Conservation (phyloP, 2,113 vertebrate genomes). For the Callocephalon fimbriatum region DNA sequence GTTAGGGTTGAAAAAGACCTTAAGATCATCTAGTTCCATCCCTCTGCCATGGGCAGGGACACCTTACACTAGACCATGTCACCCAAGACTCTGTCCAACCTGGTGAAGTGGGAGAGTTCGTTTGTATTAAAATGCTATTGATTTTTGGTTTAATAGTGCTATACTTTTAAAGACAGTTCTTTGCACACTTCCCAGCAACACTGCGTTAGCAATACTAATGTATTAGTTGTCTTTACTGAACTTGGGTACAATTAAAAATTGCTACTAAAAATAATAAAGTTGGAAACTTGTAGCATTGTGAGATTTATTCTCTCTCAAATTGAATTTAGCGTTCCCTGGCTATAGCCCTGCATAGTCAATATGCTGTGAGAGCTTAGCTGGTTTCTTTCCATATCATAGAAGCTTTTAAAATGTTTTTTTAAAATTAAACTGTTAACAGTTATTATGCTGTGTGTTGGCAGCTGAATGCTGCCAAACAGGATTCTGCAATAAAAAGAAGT, state of each 20-base stretch:
- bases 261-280: neutral
- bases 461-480: neutral
- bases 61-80: neutral
- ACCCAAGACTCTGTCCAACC: neutral
- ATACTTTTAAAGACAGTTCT: neutral
- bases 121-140: neutral
- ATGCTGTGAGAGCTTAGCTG: neutral
- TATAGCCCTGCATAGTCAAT: neutral
- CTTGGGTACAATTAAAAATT: neutral
- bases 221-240: neutral
- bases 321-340: neutral
- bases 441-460: neutral
- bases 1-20: neutral
- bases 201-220: neutral
- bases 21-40: neutral
- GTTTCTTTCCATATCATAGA: constrained; percentile 3
- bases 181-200: neutral
- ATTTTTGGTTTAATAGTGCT: neutral
- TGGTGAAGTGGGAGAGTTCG: neutral
- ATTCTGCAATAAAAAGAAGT: neutral
- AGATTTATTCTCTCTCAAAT: neutral
- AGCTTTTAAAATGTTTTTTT: neutral
- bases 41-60: neutral
- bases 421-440: constrained; percentile 4
- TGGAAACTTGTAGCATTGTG: neutral